These are phyloP conservation scores for Pelagia noctiluca DNA, from an alignment of 30 jellyfish, hydroid and myxozoan genomes.

Conservation along the genomic window DNA sequence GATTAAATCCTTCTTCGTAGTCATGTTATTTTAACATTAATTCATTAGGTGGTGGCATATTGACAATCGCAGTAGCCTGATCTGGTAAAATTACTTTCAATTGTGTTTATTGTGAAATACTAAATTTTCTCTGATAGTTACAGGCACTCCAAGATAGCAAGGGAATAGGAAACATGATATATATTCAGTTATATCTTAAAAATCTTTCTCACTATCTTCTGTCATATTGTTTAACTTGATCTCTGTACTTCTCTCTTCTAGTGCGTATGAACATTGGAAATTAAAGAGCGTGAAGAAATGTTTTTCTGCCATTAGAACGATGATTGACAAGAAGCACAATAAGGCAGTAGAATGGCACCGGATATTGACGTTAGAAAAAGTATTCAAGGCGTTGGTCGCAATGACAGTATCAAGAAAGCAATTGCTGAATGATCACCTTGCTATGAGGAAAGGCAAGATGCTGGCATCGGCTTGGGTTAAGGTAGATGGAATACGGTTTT, in stretches of 20 bases:
- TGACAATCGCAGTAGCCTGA: too few species aligned
- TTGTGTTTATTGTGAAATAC: background rate
- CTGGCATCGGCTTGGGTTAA: background rate
- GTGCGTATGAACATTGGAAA: background rate
- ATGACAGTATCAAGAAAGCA: background rate
- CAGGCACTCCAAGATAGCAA: too few species aligned
- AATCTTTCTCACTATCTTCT: background rate
- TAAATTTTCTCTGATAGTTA: background rate
- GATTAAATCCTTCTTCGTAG: too few species aligned
- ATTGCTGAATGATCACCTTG: background rate
- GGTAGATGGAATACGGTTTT: background rate
- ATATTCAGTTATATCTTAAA: too few species aligned
- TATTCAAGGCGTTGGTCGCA: background rate
- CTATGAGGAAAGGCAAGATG: background rate
- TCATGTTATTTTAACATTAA: too few species aligned
- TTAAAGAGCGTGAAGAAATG: background rate
- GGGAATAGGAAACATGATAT: too few species aligned
- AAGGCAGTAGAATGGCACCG: background rate
- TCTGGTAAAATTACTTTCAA: background rate
- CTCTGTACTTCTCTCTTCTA: background rate
- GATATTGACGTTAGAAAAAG: background rate
- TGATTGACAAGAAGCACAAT: background rate
- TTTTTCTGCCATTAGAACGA: background rate
- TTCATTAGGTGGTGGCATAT: too few species aligned
- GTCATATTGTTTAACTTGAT: too few species aligned